Conservation (phyloP, 2,113 vertebrate species). For the Neolamprologus variostigma region DNA sequence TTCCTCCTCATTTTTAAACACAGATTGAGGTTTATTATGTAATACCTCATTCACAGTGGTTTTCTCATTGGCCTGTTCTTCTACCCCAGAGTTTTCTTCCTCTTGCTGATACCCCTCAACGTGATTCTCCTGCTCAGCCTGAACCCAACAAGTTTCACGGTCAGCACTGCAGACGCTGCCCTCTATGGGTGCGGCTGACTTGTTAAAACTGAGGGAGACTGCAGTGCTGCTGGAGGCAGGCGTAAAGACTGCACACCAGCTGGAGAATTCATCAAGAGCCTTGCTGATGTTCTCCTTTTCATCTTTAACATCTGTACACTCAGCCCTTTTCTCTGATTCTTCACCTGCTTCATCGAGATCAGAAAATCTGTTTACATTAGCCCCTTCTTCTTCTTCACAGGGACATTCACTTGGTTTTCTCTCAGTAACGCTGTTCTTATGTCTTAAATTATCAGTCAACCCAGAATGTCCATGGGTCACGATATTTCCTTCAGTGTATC, state of each 20-base stretch:
- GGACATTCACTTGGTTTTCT: neutral
- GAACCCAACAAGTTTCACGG: neutral
- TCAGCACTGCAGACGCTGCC: slow-evolving; percentile 9
- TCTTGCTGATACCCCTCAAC: neutral
- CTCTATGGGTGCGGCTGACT: slow-evolving; percentile 13
- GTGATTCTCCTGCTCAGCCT: neutral
- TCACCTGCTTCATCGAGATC: neutral
- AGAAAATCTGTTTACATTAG: neutral
- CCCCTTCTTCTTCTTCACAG: neutral
- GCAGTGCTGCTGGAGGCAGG: neutral
- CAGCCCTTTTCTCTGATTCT: neutral
- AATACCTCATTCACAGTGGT: neutral
- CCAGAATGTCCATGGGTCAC: neutral
- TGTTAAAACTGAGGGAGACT: neutral
- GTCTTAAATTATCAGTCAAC: neutral
- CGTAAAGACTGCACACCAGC: neutral
- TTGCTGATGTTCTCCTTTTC: neutral
- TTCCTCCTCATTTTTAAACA: neutral
- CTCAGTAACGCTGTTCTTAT: neutral
- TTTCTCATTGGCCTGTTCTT: neutral
- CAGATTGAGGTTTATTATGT: neutral
- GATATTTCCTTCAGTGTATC: neutral
- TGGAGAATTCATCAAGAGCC: neutral
- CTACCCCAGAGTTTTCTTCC: neutral
- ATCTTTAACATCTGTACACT: neutral